Evolutionary conservation across 1,140 invertebrate species (phyloP), one percentile per base, ranked within the genome.

Genomic region (Eulimnadia texana): DNA sequence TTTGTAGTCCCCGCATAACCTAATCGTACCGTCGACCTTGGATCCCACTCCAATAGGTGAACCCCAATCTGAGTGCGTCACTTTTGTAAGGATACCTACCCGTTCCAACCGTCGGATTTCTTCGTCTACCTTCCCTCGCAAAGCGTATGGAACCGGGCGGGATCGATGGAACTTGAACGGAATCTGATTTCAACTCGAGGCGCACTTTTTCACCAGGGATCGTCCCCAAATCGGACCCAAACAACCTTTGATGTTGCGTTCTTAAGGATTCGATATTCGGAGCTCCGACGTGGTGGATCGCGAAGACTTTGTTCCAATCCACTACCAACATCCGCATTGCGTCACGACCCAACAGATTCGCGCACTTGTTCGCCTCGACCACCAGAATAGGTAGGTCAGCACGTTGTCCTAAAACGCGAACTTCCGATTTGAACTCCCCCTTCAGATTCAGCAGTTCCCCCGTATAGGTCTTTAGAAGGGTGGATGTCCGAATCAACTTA

Each of bases 1-100:
- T 60, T 72, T 72, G 63, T 67, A 74, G 63, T 73, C 70, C 2
- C 71, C 71, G 64, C 71, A 72, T 11, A 73, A 62, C 11, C 70
- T 63, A 13, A 76, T 66, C 16, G 27, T 63, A 51, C 67, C 68
- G 58, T 72, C 64, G 20, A 64, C 49, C 64, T 75, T 75, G 3
- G 69, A 51, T n/a, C 75, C 67, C 1, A 70, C 66, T 6, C 75
- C 72, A 29, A 70, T 66, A 0, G 72, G 73, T 29, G 71, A 67
- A 9, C 67, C 72, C 72, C 72, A 76, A 16, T 70, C 64, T 3
- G 61, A 60, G 55, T 64, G 64, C 33, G 56, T 11, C 19, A 70
- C 68, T 20, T 62, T 54, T 57, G 65, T 58, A 3, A 71, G 60
- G 1, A 68, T 65, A 2, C 65, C 33, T 9, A 16, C 33, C 33